These are phyloP conservation scores for Enchytraeus crypticus DNA, from an alignment of 2,888 invertebrate genomes.

Conservation along the genomic window DNA sequence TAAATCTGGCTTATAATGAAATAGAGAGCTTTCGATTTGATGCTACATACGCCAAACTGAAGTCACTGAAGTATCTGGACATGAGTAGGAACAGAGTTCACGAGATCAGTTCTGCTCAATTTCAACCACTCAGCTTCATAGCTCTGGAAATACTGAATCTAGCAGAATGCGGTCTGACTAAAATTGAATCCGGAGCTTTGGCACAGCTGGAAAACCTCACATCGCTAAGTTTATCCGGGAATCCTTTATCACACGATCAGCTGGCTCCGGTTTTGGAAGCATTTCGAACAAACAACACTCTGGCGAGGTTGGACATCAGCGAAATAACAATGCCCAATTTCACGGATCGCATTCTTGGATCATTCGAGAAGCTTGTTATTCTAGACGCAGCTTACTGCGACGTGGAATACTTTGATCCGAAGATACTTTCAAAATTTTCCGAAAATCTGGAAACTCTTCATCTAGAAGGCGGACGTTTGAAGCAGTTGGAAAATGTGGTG, in stretches of 20 bases:
- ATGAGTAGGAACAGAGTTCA: slow-evolving; percentile 24
- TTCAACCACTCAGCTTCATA: slow-evolving; percentile 12
- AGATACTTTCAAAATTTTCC: slow-evolving; percentile 11
- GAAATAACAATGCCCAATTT: slow-evolving; percentile 22
- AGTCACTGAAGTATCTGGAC: slow-evolving; percentile 19
- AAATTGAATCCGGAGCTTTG: slow-evolving; percentile 17
- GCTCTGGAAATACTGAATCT: slow-evolving; percentile 23
- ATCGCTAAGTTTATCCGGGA: slow-evolving; percentile 22
- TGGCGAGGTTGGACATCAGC: slow-evolving; percentile 24
- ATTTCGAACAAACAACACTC: slow-evolving; percentile 4
- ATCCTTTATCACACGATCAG: slow-evolving; percentile 6
- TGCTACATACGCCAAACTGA: slow-evolving; percentile 14
- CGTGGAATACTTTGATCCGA: slow-evolving; percentile 18
- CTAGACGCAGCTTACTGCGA: slow-evolving; percentile 22
- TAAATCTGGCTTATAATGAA: slow-evolving; percentile 25
- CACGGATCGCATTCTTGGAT: slow-evolving; percentile 17
- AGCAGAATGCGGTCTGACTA: slow-evolving; percentile 17
- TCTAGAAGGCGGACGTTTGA: slow-evolving; percentile 13
- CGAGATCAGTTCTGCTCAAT: slow-evolving; percentile 15
- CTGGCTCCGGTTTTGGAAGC: neutral
- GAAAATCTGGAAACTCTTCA: slow-evolving; percentile 16
- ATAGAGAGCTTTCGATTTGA: slow-evolving; percentile 21
- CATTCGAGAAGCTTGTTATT: slow-evolving; percentile 15
- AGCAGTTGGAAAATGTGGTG: slow-evolving; percentile 9
- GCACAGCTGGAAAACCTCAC: slow-evolving; percentile 20